Evolutionary conservation across 2,888 invertebrate genomes (phyloP), one percentile per base, ranked within the genome.

Genomic region (Drosophila picticornis): DNA sequence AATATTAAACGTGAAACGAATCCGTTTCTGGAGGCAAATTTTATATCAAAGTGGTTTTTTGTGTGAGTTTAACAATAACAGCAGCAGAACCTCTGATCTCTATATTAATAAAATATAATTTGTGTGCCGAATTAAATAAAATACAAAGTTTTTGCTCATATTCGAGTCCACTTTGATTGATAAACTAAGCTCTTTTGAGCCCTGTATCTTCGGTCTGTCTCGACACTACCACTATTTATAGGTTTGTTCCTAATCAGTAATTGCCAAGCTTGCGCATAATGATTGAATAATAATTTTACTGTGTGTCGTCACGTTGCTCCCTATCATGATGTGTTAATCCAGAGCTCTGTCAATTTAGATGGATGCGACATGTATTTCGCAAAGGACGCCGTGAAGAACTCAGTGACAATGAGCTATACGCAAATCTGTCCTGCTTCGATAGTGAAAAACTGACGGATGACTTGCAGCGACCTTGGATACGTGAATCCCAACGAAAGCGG

Each of bases 21-120:
- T 93, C 96, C 96, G 0, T 94, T 95, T 77, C 95, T 95, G 81
- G 94, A 91, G 1, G 95, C 96, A 0, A 96, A 95, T 90, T 89
- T 94, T 31, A 75, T 96, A 9, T 96, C 96, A 0, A 94, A 95
- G 82, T 93, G 95, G 84, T 94, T 95, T 67, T 96, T 95, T 92
- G 94, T 95, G 96, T 97, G 93, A 94, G 95, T 94, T 31, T 34
- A 7, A 5, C 46, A 38, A 32, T 19, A 19, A 4, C 93, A 46
- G 13, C 46, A 4, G 46, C 46, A 25, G 13, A 48, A 40, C 29
- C 94, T 25, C 1, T 25, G 46, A 13, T 46, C 1, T 22, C 0
- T 7, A 7, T 22, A 4, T 4, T 25, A 4, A 46, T 25, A 4
- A 43, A 43, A 3, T 13, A 43, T 3, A 43, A n/a, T 2, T 43